A percentile compares a stretch with the other conserved stretches of the same genome.
Conservation (phyloP, 2,888 invertebrate genomes). For the Prenolepis imparis region DNA sequence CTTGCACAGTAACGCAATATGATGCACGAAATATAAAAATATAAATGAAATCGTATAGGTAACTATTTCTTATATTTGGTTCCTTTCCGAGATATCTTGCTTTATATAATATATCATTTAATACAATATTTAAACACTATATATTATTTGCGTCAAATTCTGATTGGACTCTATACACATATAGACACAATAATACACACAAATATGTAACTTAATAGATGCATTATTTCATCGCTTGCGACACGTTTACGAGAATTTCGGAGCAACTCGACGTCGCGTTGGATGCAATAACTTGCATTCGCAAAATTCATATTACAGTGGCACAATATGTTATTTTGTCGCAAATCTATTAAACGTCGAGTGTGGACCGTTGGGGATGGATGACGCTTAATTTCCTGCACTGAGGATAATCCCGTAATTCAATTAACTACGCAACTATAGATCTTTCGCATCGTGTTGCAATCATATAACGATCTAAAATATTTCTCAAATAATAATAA, state of each 20-base stretch:
- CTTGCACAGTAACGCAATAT: neutral
- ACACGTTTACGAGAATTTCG: constrained; percentile 30
- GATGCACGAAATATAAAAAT: neutral
- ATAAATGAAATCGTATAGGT: neutral
- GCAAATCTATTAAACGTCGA: constrained; percentile 28
- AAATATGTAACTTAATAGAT: neutral
- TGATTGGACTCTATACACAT: neutral
- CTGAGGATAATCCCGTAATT: constrained; percentile 7
- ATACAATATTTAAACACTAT: neutral
- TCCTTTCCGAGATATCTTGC: neutral
- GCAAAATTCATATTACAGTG: constrained; percentile 18
- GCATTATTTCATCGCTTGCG: constrained; percentile 16
- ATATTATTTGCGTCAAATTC: neutral
- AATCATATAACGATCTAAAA: neutral
- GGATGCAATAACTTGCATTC: constrained; percentile 22
- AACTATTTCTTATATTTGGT: neutral
- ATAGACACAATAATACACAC: neutral
- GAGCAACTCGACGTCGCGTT: constrained; percentile 17
- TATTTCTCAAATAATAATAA: neutral
- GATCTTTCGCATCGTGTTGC: neutral
- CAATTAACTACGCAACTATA: constrained; percentile 6
- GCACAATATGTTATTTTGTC: constrained; percentile 28
- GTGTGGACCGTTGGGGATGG: neutral
- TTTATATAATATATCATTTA: neutral
- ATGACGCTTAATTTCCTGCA: constrained; percentile 36